Evolutionary conservation across 2,797 vertebrate genomes (phyloP).

Genomic region (Mycteria americana): DNA sequence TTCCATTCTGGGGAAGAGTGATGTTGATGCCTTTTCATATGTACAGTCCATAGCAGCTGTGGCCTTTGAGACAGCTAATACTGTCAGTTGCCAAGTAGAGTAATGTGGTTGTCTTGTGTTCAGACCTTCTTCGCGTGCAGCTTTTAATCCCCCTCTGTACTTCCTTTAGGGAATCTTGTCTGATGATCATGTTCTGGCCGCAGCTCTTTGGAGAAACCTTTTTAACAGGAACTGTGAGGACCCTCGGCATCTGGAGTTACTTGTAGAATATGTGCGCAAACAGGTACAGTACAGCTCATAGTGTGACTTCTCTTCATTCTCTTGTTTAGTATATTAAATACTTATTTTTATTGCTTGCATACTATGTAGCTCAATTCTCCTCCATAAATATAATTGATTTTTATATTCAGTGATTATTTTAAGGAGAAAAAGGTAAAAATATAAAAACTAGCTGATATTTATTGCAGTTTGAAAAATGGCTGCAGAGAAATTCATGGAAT

Average conservation of each 20-base stretch:
- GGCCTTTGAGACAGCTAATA: background rate
- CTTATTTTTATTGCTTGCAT: background rate
- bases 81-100: background rate
- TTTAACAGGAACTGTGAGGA: slow-evolving; percentile 91
- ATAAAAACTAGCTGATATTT: background rate
- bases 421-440: background rate
- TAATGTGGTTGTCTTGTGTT: background rate
- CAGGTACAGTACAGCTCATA: slow-evolving; percentile 76
- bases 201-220: slow-evolving; percentile 94
- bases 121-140: background rate
- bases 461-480: background rate
- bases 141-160: background rate
- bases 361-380: background rate
- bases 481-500: background rate
- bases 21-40: background rate
- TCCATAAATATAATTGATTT: background rate
- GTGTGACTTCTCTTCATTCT: background rate
- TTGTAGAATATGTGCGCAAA: slow-evolving; percentile 95
- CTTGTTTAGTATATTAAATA: background rate
- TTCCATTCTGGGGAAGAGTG: background rate
- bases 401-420: background rate
- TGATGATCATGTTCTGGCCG: slow-evolving; percentile 88
- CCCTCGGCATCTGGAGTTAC: slow-evolving; percentile 86
- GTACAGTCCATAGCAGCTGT: background rate
- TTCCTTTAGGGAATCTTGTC: slow-evolving; percentile 88